Evolutionary conservation across 1,140 invertebrate genomes (phyloP).

Genomic region (Microvelia longipes): DNA sequence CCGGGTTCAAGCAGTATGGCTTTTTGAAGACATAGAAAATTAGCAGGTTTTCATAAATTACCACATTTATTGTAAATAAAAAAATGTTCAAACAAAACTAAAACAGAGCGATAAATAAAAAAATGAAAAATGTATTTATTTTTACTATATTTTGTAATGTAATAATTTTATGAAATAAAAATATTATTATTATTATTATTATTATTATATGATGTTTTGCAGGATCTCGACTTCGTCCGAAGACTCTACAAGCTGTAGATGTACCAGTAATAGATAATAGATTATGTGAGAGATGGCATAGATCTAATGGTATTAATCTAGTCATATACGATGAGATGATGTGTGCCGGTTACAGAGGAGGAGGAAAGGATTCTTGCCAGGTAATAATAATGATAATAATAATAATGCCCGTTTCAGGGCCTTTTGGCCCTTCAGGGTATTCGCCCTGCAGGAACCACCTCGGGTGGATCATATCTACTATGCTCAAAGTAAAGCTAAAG

Average conservation of each 20-base stretch:
- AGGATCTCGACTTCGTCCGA: slow-evolving; percentile 72
- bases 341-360: slow-evolving; percentile 83
- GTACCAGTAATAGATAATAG: slow-evolving; percentile 80
- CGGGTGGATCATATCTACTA: too few relatives aligned
- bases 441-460: too few relatives aligned
- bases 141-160: neutral
- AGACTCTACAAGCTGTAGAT: slow-evolving; percentile 81
- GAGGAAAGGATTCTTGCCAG: slow-evolving; percentile 70
- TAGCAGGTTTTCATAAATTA: too few relatives aligned
- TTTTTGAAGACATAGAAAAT: too few relatives aligned
- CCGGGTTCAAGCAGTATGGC: too few relatives aligned
- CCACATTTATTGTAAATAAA: too few relatives aligned
- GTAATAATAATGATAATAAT: slow-evolving; percentile 34
- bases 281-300: slow-evolving; percentile 58
- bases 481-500: too few relatives aligned
- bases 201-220: slow-evolving; percentile 16
- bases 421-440: too few relatives aligned
- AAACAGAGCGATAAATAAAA: too few relatives aligned
- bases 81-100: too few relatives aligned
- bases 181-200: neutral
- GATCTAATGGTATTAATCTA: slow-evolving; percentile 60
- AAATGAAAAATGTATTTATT: too few relatives aligned
- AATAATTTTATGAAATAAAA: neutral
- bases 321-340: slow-evolving; percentile 93
- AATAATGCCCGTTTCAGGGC: too few relatives aligned